phyloP scores from a whole-genome alignment of 2,113 vertebrate species.

The Nesogale talazaci region DNA sequence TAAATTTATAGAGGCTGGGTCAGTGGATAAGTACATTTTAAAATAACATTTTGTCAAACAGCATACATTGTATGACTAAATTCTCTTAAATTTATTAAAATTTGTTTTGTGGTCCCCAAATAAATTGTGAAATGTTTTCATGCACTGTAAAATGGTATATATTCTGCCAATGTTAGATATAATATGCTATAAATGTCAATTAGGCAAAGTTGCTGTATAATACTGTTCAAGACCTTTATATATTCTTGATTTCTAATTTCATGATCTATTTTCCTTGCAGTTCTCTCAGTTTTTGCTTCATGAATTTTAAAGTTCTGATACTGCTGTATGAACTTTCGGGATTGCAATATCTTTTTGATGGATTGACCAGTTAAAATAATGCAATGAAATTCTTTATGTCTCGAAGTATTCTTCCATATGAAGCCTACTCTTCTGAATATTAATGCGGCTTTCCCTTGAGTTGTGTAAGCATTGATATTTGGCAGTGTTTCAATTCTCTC shows the following conservation, averaged over 20 bases:
- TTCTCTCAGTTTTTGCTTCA: background rate
- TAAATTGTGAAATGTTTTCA: background rate
- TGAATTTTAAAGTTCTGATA: background rate
- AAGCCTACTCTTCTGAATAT: background rate
- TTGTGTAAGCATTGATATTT: background rate
- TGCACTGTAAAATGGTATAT: background rate
- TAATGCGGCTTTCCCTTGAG: background rate
- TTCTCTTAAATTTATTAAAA: background rate
- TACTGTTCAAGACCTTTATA: background rate
- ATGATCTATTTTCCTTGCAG: background rate
- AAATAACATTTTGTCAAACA: background rate
- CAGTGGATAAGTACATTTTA: background rate
- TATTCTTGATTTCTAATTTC: background rate
- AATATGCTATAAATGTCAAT: background rate
- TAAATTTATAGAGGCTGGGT: no score
- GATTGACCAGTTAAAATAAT: background rate
- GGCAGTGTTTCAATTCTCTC: no score
- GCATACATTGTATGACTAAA: background rate
- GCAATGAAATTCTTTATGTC: background rate
- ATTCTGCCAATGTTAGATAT: background rate
- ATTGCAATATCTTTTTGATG: background rate
- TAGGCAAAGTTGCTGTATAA: background rate
- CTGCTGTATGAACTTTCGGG: background rate
- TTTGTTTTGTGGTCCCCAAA: no score
- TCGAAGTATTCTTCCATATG: background rate